Base-by-base conservation (phyloP, 2,797 vertebrate genomes). In the Myripristis jacobus region DNA sequence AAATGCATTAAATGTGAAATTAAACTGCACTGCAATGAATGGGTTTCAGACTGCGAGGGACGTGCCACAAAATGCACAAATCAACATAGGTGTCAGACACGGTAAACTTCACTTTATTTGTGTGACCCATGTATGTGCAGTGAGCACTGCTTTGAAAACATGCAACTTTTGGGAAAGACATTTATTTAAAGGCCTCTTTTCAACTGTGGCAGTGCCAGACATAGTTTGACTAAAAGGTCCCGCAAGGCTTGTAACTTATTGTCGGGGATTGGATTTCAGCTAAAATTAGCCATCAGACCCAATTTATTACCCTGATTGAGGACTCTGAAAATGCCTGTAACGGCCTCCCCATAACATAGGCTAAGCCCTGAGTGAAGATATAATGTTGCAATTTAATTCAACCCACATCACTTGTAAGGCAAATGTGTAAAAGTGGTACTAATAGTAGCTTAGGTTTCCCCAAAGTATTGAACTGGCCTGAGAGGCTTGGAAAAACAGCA, bases 211-310 rank as follows among this genome's bases (percentile, higher is more conserved):
- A 74, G 57, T 83, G 86, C 89, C 92, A 93, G 92, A 92, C 91
- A 55, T 70, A 67, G 87, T 87, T 83, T 80, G 83, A 87, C 88
- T 92, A 86, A 93, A 92, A 86, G 90, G 92, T 95, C 96, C 94
- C 96, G 55, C 88, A 94, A 92, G 94, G 92, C 94, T 94, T 94
- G 92, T 97, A 97, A 97, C 94, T 94, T 94, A 95, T 95, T 95
- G 94, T 94, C 92, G 92, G 91, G 95, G 94, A 94, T 97, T 95
- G 88, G 66, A 94, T 97, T 98, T 96, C 96, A 92, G 93, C 95
- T 93, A 95, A 96, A 97, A 97, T 97, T 96, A 96, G 95, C 95
- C 96, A 95, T 95, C 95, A 95, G 94, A 91, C 93, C 81, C 92
- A 94, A 94, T 96, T 96, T 96, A 97, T 96, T 94, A 94, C 94